Percentiles rank a stretch among this genome's conserved stretches.
These are phyloP conservation scores for Cinclus cinclus DNA, from an alignment of 2,113 vertebrate species.

Conservation along the genomic window DNA sequence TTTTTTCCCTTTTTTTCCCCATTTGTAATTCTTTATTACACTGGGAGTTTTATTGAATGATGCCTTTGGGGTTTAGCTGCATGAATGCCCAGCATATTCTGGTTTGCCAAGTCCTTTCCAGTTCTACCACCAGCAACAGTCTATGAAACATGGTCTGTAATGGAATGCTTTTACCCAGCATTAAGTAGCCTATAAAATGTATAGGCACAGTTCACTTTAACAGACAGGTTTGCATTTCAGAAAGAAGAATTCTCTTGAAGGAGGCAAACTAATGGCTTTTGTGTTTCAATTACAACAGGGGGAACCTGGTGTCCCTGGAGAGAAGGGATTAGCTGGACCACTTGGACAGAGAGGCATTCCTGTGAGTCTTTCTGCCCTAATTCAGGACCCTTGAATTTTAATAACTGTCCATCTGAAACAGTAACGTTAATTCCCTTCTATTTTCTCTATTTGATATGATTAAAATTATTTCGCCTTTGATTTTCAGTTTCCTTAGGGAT, in stretches of 20 bases:
- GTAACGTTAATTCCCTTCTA: not conserved
- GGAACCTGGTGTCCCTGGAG: constrained; percentile 77
- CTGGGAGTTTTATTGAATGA: not conserved
- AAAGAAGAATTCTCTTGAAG: not conserved
- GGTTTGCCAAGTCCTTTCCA: not conserved
- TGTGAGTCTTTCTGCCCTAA: constrained; percentile 64
- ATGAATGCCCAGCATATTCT: not conserved
- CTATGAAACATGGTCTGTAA: not conserved
- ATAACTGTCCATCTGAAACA: not conserved
- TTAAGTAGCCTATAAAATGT: not conserved
- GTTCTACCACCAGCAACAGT: not conserved
- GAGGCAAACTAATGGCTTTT: not conserved
- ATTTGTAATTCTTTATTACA: not conserved
- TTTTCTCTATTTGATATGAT: not conserved
- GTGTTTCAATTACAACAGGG: constrained; percentile 73
- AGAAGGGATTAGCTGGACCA: constrained; percentile 69
- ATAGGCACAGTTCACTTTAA: not conserved
- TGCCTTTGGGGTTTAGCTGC: not conserved
- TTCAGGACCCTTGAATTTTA: not conserved
- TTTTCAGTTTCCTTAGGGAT: not conserved
- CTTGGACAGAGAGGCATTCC: constrained; percentile 76
- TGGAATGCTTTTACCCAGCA: not conserved
- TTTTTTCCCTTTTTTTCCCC: too few relatives aligned
- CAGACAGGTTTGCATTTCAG: not conserved
- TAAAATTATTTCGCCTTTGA: not conserved